phyloP scores from a whole-genome alignment of 2,113 vertebrate genomes.

The Bos javanicus region DNA sequence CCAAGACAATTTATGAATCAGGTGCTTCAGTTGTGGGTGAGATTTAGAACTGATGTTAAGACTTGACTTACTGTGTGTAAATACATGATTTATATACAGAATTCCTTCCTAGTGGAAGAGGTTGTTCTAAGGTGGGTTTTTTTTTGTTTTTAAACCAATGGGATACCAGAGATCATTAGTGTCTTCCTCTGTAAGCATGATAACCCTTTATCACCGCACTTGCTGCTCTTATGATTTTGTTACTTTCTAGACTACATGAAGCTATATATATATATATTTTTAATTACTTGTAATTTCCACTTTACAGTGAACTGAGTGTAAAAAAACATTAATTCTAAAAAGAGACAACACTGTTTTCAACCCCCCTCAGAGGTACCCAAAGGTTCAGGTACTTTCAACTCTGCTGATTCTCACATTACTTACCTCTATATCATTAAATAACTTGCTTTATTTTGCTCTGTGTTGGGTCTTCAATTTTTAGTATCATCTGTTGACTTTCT shows the following conservation, averaged over 20 bases:
- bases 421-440: background rate
- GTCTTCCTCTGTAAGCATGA: background rate
- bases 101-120: conserved; percentile 28
- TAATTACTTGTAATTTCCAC: conserved; percentile 8
- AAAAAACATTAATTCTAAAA: conserved; percentile 19
- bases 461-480: conserved; percentile 22
- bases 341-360: background rate
- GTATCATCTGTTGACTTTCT: background rate
- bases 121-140: background rate
- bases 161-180: background rate
- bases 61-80: conserved; percentile 28
- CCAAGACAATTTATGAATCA: background rate
- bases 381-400: background rate
- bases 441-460: background rate
- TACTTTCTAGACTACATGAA: conserved; percentile 13
- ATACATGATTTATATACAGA: conserved; percentile 28
- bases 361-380: background rate
- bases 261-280: background rate
- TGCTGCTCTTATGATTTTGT: background rate
- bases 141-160: background rate
- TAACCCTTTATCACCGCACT: background rate
- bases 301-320: background rate
- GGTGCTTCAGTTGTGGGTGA: conserved; percentile 7
- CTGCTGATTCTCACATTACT: background rate
- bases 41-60: background rate